A percentile compares a stretch with the other conserved stretches of the same genome.
Conservation (phyloP, 2,113 vertebrate species). For the Plecotus auritus region DNA sequence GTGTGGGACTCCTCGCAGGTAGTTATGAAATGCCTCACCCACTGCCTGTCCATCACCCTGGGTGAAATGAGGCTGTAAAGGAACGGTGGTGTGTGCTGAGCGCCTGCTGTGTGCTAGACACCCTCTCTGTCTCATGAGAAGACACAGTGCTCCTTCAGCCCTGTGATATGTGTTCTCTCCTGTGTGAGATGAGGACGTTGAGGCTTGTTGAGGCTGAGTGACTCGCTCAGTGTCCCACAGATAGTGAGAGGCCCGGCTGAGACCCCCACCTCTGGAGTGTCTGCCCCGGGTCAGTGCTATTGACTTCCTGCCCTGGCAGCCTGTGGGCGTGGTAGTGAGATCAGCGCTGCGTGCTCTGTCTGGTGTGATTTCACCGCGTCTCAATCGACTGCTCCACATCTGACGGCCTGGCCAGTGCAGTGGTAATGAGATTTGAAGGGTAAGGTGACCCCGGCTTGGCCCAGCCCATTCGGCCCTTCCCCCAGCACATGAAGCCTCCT, state of each 20-base stretch:
- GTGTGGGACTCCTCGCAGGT: neutral
- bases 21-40: neutral
- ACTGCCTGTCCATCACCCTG: neutral
- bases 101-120: too few species aligned
- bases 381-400: neutral
- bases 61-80: too few species aligned
- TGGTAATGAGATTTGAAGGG: neutral
- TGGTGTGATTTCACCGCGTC: neutral
- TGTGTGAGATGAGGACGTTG: neutral
- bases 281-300: accelerated
- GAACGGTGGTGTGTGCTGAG: too few species aligned
- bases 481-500: neutral
- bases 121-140: neutral
- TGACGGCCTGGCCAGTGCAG: neutral
- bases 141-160: neutral
- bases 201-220: neutral
- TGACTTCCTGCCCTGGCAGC: neutral
- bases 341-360: neutral
- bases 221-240: neutral
- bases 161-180: neutral
- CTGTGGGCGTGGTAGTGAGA: neutral
- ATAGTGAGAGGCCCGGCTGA: neutral
- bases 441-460: neutral
- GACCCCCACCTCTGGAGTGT: neutral
- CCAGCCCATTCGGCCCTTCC: accelerated